Evolutionary conservation across 2,797 vertebrate genomes (phyloP).

Genomic region (Falco peregrinus): DNA sequence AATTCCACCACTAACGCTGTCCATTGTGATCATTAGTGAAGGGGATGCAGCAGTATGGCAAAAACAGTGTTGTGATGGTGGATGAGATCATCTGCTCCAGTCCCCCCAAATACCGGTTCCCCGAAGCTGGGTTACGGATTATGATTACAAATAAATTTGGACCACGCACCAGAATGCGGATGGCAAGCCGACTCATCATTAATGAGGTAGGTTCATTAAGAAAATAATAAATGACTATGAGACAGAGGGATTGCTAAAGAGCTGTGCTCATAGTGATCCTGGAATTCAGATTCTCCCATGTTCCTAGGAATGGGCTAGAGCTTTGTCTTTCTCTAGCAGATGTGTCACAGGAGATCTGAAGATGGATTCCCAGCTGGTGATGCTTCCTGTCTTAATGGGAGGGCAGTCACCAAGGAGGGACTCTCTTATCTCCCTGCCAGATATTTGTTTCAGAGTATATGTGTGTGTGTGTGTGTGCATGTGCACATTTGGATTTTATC

Average conservation of each 20-base stretch:
- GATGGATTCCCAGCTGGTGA: background rate
- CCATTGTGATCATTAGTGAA: constrained; percentile 82
- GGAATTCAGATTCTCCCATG: background rate
- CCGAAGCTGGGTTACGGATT: constrained; percentile 92
- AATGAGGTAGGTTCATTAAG: constrained; percentile 85
- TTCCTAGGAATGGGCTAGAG: background rate
- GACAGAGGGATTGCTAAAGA: background rate
- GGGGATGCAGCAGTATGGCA: constrained; percentile 83
- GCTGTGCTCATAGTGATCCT: background rate
- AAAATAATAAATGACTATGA: background rate
- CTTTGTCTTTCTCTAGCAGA: background rate
- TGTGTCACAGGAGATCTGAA: background rate
- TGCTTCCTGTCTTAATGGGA: background rate
- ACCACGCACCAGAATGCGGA: constrained; percentile 93
- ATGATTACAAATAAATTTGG: constrained; percentile 98
- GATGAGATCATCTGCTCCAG: constrained; percentile 95
- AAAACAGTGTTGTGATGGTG: constrained; percentile 92
- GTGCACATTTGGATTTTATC: background rate
- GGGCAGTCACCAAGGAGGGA: background rate
- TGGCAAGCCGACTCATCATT: constrained; percentile 97
- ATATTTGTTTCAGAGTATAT: background rate
- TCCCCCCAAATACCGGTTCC: constrained; percentile 92
- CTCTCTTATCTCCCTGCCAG: background rate
- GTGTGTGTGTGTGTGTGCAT: background rate
- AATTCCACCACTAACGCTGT: constrained; percentile 31